Percentiles rank a stretch among this genome's conserved stretches.
Evolutionary conservation across 2,113 vertebrate genomes (phyloP).

Genomic region (Miniopterus natalensis): DNA sequence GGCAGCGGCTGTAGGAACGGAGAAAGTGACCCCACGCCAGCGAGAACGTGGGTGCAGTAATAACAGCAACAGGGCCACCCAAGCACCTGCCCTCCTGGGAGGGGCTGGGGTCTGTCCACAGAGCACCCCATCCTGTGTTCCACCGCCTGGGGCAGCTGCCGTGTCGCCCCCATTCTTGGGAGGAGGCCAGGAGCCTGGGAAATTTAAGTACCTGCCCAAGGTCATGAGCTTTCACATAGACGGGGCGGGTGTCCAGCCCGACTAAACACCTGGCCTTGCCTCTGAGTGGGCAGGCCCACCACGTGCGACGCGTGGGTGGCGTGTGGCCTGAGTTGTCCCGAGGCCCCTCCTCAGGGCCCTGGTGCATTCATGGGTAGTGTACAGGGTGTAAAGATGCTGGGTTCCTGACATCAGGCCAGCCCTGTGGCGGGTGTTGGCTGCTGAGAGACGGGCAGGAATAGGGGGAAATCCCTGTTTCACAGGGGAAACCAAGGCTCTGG

Average conservation of each 20-base stretch:
- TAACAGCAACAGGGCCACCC: not conserved
- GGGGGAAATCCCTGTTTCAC: not conserved
- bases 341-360: not conserved
- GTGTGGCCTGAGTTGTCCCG: rapidly evolving
- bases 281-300: rapidly evolving
- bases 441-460: not conserved
- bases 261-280: rapidly evolving
- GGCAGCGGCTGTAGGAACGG: rapidly evolving
- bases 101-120: not conserved
- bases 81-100: rapidly evolving
- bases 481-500: not conserved
- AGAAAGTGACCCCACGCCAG: rapidly evolving
- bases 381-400: rapidly evolving
- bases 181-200: too few species aligned
- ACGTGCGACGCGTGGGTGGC: rapidly evolving
- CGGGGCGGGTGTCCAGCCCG: rapidly evolving
- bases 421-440: rapidly evolving
- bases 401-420: rapidly evolving
- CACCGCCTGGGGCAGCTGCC: too few species aligned
- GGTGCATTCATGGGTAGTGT: rapidly evolving
- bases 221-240: rapidly evolving
- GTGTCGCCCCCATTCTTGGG: rapidly evolving
- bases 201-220: rapidly evolving
- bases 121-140: not conserved
- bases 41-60: rapidly evolving